Percentiles rank a stretch among this genome's conserved stretches.
Conservation (phyloP, 2,888 invertebrate genomes). For the Nebria salina region DNA sequence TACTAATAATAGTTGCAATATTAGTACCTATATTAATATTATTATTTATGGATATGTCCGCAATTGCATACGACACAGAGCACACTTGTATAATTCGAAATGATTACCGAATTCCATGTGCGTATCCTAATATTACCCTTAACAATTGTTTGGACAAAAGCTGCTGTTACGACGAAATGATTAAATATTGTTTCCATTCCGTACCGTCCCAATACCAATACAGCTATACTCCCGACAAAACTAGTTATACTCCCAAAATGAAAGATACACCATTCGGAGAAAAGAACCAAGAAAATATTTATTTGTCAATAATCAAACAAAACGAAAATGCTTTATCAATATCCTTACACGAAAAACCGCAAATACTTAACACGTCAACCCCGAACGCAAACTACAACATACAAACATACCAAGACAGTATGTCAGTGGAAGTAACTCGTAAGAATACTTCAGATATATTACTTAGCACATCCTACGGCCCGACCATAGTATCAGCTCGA, state of each 20-base stretch:
- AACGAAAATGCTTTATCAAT: conserved; percentile 50
- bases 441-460: conserved; percentile 56
- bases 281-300: conserved; percentile 27
- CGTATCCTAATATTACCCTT: conserved; percentile 53
- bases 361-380: conserved; percentile 29
- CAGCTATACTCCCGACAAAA: conserved; percentile 34
- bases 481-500: conserved; percentile 68
- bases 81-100: conserved; percentile 54
- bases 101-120: conserved; percentile 56
- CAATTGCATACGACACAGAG: conserved; percentile 39
- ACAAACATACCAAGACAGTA: conserved; percentile 5
- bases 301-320: conserved; percentile 52
- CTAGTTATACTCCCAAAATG: conserved; percentile 34
- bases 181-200: conserved; percentile 56
- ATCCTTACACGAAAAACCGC: conserved; percentile 51
- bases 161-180: conserved; percentile 57
- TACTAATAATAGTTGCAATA: conserved; percentile 50
- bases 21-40: conserved; percentile 52
- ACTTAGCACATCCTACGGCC: conserved; percentile 67
- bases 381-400: conserved; percentile 23
- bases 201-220: conserved; percentile 58
- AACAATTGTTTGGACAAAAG: conserved; percentile 52
- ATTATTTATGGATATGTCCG: conserved; percentile 51
- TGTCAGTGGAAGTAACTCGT: conserved; percentile 32
- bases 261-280: conserved; percentile 52